Conservation (phyloP, 2,888 invertebrate species). For the Oligia fasciuncula region DNA sequence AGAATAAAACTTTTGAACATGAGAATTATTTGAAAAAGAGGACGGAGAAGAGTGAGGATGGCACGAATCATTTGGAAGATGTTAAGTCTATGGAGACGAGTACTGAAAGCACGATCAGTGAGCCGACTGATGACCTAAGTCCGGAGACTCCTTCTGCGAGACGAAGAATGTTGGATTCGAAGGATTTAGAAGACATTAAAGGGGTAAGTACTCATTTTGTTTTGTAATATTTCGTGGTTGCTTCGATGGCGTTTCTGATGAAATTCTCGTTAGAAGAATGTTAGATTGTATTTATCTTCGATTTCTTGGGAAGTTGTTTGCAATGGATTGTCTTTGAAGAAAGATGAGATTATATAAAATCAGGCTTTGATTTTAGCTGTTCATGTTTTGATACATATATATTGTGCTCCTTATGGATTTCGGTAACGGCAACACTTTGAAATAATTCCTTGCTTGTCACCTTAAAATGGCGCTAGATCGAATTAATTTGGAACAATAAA, state of each 20-base stretch:
- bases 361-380: background rate
- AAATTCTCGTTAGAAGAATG: background rate
- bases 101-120: constrained; percentile 86
- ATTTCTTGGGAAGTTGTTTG: background rate
- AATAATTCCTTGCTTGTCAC: background rate
- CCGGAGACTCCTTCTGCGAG: constrained; percentile 84
- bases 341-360: background rate
- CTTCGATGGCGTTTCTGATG: constrained; percentile 39
- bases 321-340: background rate
- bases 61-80: constrained; percentile 76
- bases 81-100: constrained; percentile 86
- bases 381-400: background rate
- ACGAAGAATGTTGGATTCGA: constrained; percentile 79
- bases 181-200: constrained; percentile 83
- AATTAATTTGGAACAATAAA: background rate
- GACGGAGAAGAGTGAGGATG: constrained; percentile 80
- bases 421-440: background rate
- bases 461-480: background rate
- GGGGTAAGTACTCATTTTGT: constrained; percentile 81
- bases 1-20: constrained; percentile 87
- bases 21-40: constrained; percentile 86
- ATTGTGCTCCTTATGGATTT: background rate
- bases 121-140: constrained; percentile 82
- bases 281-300: background rate
- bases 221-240: constrained; percentile 46